Evolutionary conservation across 2,113 vertebrate genomes (phyloP).

Genomic region (Cyphomyrus plagiostoma): DNA sequence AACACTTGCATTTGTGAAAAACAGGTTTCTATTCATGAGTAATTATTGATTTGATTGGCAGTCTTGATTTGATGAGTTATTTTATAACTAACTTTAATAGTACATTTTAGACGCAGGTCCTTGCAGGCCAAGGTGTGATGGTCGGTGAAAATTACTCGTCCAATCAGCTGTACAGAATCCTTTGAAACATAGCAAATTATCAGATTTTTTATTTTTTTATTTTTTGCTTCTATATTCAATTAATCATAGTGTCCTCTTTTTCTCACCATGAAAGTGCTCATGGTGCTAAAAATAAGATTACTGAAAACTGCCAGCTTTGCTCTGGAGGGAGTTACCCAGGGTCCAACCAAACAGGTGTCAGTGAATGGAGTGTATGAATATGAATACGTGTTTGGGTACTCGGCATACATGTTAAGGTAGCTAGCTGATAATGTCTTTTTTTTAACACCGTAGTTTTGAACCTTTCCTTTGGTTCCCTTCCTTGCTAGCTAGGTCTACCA

Average conservation of each 20-base stretch:
- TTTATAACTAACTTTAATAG: not conserved
- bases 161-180: not conserved
- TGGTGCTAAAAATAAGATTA: not conserved
- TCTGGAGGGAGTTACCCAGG: not conserved
- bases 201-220: not conserved
- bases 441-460: not conserved
- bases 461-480: not conserved
- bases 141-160: not conserved
- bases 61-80: not conserved
- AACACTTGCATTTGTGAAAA: not conserved
- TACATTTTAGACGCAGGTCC: not conserved
- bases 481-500: too few relatives aligned
- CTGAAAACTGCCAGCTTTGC: not conserved
- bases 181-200: not conserved
- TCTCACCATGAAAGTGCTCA: not conserved
- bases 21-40: not conserved
- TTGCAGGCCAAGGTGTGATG: not conserved
- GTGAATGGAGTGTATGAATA: not conserved
- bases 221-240: conserved; percentile 12
- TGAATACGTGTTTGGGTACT: not conserved
- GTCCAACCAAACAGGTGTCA: conserved; percentile 11
- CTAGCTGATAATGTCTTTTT: not conserved
- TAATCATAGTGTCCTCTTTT: conserved; percentile 18
- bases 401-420: not conserved
- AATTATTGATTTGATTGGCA: not conserved